Base-by-base conservation (phyloP, 2,888 invertebrate genomes). In the Stictocephala bisonia region DNA sequence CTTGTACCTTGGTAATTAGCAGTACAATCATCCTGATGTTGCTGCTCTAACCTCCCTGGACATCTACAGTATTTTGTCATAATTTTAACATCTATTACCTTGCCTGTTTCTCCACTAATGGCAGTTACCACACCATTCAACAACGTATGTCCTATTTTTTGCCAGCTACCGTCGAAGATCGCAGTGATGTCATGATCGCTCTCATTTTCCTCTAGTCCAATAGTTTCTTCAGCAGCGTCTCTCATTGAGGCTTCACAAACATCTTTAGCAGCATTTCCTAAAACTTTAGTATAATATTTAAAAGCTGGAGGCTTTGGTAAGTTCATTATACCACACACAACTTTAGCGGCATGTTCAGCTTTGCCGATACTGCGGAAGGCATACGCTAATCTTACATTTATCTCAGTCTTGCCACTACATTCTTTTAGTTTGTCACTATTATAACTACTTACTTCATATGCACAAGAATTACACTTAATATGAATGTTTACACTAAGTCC, bases 241-340 rank as follows among this genome's bases (percentile, higher is more conserved):
- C n/a, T n/a, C n/a, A n/a, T n/a, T n/a, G n/a, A n/a, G n/a, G n/a
- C n/a, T n/a, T n/a, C n/a, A n/a, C n/a, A n/a, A n/a, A n/a, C n/a
- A n/a, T n/a, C n/a, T n/a, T n/a, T n/a, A n/a, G 31, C 29, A 44
- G 50, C 50, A 41, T 50, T 20, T 48, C 27, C 18, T 27, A 67
- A 15, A 24, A 67, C 15, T 18, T 48, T 50, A 18, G 67, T 66
- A n/a, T 44, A 67, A n/a, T 67, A 67, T 13, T 48, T 67, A 29
- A 67, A 67, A 15, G 67, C 48, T 9, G 50, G 67, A 9, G 67
- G 50, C 3, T 67, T 67, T 6, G 67, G 50, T 29, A 48, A 26
- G 15, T 67, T 67, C 67, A 67, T 67, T 9, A 67, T 50, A 26
- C 9, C 76, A 74, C 75, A 76, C 72, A 18, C 74, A 29, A 44